phyloP scores from a whole-genome alignment of 2,113 vertebrate species.

The Emydura subglobosa region DNA sequence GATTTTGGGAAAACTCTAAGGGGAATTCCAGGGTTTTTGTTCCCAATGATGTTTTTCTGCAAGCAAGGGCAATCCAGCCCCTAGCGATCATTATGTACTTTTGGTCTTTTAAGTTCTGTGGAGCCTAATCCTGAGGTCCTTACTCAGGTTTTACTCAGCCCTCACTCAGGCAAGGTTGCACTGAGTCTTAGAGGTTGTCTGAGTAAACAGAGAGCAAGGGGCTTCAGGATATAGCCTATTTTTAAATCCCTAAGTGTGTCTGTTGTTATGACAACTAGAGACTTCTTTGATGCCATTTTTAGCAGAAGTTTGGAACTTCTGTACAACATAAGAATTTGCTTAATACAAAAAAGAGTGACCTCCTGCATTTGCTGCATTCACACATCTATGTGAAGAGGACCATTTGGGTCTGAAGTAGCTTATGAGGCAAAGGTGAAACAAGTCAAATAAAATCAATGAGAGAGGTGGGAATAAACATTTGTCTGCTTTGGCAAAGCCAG shows the following conservation, averaged over 20 bases:
- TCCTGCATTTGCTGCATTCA: neutral
- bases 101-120: neutral
- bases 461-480: conserved; percentile 20
- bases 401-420: neutral
- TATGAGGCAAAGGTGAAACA: neutral
- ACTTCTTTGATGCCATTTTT: neutral
- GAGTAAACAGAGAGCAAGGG: conserved; percentile 6
- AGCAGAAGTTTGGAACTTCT: neutral
- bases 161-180: neutral
- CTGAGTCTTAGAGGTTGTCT: neutral
- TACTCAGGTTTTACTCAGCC: neutral
- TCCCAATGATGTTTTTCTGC: neutral
- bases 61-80: neutral
- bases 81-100: neutral
- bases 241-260: neutral
- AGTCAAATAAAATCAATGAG: neutral
- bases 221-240: conserved; percentile 15
- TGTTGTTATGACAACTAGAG: rapidly evolving
- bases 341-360: neutral
- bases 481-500: conserved; percentile 48
- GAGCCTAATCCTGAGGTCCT: neutral
- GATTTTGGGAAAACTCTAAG: neutral
- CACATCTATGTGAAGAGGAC: neutral
- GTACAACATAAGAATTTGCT: neutral
- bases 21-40: neutral